Evolutionary conservation across 2,113 vertebrate species (phyloP).

Genomic region (Hemibagrus wyckioides): DNA sequence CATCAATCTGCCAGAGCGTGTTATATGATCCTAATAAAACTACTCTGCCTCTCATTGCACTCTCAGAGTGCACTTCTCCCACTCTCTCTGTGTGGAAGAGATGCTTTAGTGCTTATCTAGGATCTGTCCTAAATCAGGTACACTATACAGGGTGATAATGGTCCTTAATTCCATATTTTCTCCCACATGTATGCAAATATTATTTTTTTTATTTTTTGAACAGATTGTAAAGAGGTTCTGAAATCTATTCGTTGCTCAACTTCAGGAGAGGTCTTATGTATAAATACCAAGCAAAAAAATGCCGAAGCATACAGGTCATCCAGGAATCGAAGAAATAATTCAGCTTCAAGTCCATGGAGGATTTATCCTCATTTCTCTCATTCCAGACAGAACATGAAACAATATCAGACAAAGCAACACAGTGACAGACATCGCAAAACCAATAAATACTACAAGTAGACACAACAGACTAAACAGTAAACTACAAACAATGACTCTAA

Average conservation of each 20-base stretch:
- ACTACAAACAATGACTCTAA: not conserved
- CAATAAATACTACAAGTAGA: not conserved
- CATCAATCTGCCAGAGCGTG: conserved; percentile 30
- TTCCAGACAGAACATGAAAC: not conserved
- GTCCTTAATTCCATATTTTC: not conserved
- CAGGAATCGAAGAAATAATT: not conserved
- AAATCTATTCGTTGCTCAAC: not conserved
- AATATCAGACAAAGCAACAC: not conserved
- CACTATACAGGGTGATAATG: not conserved
- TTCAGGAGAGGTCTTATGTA: not conserved
- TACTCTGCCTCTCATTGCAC: conserved; percentile 2
- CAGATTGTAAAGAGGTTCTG: not conserved
- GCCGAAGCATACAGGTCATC: not conserved
- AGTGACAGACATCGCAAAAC: not conserved
- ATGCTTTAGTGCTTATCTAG: not conserved
- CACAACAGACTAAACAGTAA: not conserved
- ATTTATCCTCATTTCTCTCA: not conserved
- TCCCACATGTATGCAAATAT: not conserved
- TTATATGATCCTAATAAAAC: conserved; percentile 31
- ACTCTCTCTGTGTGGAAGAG: not conserved
- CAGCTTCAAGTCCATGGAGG: not conserved
- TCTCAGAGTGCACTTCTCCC: conserved; percentile 27
- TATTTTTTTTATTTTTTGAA: not conserved
- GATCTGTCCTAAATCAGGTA: not conserved
- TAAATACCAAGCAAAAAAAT: not conserved